Evolutionary conservation across 2,113 vertebrate genomes (phyloP).

Genomic region (Chloroceryle aenea): DNA sequence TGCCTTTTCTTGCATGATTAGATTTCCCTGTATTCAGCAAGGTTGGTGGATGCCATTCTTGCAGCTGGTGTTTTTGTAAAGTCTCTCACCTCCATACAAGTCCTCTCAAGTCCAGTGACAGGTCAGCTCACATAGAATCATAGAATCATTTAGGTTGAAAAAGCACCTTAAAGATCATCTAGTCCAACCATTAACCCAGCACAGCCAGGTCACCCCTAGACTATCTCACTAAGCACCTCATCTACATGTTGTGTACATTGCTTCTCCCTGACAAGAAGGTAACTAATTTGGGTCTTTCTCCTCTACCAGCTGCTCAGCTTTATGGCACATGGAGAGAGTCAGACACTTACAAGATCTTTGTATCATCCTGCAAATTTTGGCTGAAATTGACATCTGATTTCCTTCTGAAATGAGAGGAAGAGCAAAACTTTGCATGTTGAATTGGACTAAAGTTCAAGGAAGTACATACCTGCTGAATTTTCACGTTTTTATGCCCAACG

Average conservation of each 20-base stretch:
- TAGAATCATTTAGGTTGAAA: too few relatives aligned
- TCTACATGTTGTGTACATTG: too few relatives aligned
- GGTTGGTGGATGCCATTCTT: background rate
- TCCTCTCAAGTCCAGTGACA: background rate
- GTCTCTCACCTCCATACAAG: background rate
- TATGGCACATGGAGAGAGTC: background rate
- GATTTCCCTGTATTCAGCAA: background rate
- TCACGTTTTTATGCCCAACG: rapidly evolving
- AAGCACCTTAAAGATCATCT: too few relatives aligned
- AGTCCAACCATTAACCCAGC: too few relatives aligned
- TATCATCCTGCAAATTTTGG: background rate
- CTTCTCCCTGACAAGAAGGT: background rate
- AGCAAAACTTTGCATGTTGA: background rate
- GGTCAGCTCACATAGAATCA: background rate
- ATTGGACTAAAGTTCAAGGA: background rate
- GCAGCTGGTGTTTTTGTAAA: background rate
- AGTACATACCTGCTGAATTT: background rate
- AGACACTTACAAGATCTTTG: background rate
- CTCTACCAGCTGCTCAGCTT: background rate
- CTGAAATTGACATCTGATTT: background rate
- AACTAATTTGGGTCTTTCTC: background rate
- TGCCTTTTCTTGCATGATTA: background rate
- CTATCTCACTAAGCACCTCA: too few relatives aligned
- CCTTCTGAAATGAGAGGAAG: background rate
- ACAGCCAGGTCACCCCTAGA: too few relatives aligned